Evolutionary conservation across 2,888 invertebrate genomes (phyloP).

Genomic region (Ganaspis brasiliensis): DNA sequence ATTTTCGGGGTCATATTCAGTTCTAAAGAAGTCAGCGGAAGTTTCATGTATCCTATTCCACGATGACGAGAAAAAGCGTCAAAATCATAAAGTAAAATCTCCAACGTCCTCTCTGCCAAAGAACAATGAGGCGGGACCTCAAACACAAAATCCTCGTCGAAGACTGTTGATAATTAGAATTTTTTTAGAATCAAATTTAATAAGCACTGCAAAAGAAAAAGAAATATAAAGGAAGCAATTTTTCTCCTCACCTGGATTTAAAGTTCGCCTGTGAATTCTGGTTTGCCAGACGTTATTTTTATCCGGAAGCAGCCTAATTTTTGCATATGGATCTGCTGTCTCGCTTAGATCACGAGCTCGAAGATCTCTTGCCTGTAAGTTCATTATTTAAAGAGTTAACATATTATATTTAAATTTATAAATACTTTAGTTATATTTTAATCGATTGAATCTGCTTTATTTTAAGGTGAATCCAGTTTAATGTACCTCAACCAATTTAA

Average conservation of each 20-base stretch:
- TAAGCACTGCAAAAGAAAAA: background rate
- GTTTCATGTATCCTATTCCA: conserved; percentile 84
- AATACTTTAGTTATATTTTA: too few species aligned
- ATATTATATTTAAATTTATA: too few species aligned
- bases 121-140: conserved; percentile 82
- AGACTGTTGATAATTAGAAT: conserved; percentile 79
- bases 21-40: conserved; percentile 83
- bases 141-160: conserved; percentile 87
- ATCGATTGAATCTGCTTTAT: too few species aligned
- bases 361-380: conserved; percentile 82
- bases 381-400: background rate
- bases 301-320: conserved; percentile 84
- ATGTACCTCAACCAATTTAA: conserved; percentile 86
- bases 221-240: conserved; percentile 42
- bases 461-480: conserved; percentile 49
- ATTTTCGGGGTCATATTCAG: conserved; percentile 82
- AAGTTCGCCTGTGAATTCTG: conserved; percentile 84
- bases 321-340: conserved; percentile 86
- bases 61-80: conserved; percentile 86
- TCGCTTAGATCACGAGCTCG: conserved; percentile 84
- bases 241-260: conserved; percentile 82
- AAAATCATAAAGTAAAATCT: conserved; percentile 85
- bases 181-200: background rate
- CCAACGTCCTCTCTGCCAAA: conserved; percentile 82
- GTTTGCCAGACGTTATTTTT: conserved; percentile 85